Evolutionary conservation across 2,113 vertebrate genomes (phyloP).

Genomic region (Corythornis madagascariensis): DNA sequence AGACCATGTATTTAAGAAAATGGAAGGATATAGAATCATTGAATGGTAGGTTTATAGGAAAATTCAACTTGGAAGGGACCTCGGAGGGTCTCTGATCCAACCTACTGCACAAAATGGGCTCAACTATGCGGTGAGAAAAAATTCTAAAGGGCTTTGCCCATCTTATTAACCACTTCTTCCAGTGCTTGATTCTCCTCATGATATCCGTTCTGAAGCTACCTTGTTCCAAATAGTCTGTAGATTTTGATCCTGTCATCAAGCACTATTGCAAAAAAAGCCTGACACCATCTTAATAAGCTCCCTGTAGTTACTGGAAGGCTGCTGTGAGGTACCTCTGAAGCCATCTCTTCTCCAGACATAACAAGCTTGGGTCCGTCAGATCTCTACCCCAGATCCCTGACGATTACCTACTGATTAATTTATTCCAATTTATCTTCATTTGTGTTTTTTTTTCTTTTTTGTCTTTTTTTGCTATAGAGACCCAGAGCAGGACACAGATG

Average conservation of each 20-base stretch:
- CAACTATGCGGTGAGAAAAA: not conserved
- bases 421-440: not conserved
- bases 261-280: not conserved
- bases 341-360: not conserved
- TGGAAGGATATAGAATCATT: not conserved
- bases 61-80: not conserved
- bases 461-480: not conserved
- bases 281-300: not conserved
- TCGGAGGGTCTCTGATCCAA: not conserved
- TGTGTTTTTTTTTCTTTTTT: not conserved
- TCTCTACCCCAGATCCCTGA: not conserved
- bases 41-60: not conserved
- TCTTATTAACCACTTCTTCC: not conserved
- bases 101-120: not conserved
- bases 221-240: not conserved
- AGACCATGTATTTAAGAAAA: not conserved
- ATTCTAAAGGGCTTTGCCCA: not conserved
- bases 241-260: not conserved
- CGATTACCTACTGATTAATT: rapidly evolving
- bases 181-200: not conserved
- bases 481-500: not conserved
- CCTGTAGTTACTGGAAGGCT: not conserved
- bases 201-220: not conserved
- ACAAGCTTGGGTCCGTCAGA: not conserved
- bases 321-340: not conserved